Conservation (phyloP, 1,140 invertebrate species). For the Cherax quadricarinatus region DNA sequence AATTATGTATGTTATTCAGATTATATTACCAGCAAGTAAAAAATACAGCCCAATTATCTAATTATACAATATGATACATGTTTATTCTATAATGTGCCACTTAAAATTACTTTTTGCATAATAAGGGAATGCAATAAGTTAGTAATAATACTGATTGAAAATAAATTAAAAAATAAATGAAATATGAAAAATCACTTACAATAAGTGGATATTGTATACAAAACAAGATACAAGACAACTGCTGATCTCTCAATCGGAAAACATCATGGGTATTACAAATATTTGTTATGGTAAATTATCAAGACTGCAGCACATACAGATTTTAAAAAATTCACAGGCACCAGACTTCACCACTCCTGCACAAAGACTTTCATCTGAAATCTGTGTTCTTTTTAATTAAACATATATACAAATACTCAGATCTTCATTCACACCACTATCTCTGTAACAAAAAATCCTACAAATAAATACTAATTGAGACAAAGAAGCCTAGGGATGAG, state of each 20-base stretch:
- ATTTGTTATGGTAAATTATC: background rate
- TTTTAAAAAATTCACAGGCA: background rate
- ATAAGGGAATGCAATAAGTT: background rate
- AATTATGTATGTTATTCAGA: background rate
- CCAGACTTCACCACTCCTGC: background rate
- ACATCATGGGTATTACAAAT: background rate
- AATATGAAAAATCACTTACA: background rate
- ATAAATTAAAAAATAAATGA: constrained; percentile 2
- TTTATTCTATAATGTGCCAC: background rate
- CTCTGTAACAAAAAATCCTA: background rate
- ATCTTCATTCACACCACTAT: background rate
- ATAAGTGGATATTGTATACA: background rate
- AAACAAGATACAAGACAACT: background rate
- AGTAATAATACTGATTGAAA: background rate
- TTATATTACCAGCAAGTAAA: background rate
- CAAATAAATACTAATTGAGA: constrained; percentile 20
- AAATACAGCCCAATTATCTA: background rate
- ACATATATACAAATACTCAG: background rate
- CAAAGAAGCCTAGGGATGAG: constrained; percentile 8
- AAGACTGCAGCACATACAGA: constrained; percentile 6
- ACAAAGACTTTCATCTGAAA: background rate
- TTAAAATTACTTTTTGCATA: constrained; percentile 11
- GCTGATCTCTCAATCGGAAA: background rate
- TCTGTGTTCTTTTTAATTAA: background rate
- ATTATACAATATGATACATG: background rate